Conservation (phyloP, 2,113 vertebrate genomes). For the Pimephales promelas region DNA sequence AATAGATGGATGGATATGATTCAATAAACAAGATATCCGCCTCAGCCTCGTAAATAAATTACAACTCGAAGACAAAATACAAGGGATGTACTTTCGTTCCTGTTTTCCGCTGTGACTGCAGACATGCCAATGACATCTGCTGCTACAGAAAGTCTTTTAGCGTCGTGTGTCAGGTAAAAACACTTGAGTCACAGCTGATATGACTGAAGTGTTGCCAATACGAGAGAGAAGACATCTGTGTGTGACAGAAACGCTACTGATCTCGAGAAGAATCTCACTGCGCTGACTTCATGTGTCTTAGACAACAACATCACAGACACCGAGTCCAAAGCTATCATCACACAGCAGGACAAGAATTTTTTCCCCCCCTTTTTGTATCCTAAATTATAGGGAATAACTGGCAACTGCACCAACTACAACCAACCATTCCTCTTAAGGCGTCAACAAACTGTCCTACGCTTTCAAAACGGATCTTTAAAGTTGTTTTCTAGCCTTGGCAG, state of each 20-base stretch:
- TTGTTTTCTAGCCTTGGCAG: neutral
- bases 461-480: neutral
- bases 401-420: neutral
- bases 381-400: neutral
- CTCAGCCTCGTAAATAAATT: conserved; percentile 3
- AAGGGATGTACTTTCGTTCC: neutral
- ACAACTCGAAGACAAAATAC: neutral
- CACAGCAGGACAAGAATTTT: neutral
- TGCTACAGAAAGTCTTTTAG: conserved; percentile 50
- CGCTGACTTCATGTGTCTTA: neutral
- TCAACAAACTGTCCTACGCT: neutral
- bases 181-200: conserved; percentile 59
- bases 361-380: neutral
- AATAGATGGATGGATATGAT: neutral
- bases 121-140: conserved; percentile 60
- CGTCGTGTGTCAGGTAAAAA: conserved; percentile 58
- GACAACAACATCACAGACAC: neutral
- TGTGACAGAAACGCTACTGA: conserved; percentile 42
- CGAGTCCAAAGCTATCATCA: neutral
- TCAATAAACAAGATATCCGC: conserved; percentile 3
- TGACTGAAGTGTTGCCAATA: conserved; percentile 41
- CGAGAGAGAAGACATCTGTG: conserved; percentile 40
- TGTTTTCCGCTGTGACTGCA: neutral
- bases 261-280: neutral
- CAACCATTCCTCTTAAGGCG: neutral